phyloP scores from a whole-genome alignment of 64 coral and sea anemone species.

The Platygyra sinensis region DNA sequence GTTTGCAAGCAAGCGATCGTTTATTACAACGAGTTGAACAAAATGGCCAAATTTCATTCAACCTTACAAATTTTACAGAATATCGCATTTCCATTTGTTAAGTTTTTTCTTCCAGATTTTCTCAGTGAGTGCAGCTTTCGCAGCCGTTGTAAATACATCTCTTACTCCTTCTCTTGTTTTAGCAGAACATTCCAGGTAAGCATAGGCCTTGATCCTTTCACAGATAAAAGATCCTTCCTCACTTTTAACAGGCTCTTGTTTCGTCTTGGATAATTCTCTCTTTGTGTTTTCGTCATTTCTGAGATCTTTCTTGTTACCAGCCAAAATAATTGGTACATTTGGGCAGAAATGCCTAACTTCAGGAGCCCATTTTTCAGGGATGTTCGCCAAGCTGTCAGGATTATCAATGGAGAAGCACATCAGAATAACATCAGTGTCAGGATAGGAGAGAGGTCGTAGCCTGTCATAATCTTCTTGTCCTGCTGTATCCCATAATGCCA shows the following conservation, averaged over 20 bases:
- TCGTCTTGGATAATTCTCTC: conserved; percentile 87
- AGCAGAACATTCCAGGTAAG: conserved; percentile 95
- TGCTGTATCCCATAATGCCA: conserved; percentile 96
- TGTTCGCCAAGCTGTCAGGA: conserved; percentile 92
- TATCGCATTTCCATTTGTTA: conserved; percentile 15
- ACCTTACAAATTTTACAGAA: no score
- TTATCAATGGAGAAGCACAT: conserved; percentile 97
- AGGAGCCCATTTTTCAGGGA: conserved; percentile 94
- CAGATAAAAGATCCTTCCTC: conserved; percentile 65
- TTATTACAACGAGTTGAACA: no score
- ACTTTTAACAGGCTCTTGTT: conserved; percentile 86
- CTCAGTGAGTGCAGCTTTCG: conserved; percentile 54
- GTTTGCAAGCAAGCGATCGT: no score
- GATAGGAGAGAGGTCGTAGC: conserved; percentile 83
- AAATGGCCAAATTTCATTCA: no score
- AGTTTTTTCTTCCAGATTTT: conserved; percentile 20
- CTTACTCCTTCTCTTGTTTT: conserved; percentile 91
- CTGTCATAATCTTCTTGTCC: conserved; percentile 92
- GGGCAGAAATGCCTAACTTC: conserved; percentile 93
- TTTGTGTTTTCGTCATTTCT: conserved; percentile 92
- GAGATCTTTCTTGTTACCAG: conserved; percentile 99
- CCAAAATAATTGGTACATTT: conserved; percentile 95
- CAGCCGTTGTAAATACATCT: conserved; percentile 89
- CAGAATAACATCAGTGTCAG: conserved; percentile 84
- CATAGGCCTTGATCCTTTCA: conserved; percentile 82